These are phyloP conservation scores for Clarias batrachus DNA, from an alignment of 2,113 vertebrate species.

Conservation along the genomic window DNA sequence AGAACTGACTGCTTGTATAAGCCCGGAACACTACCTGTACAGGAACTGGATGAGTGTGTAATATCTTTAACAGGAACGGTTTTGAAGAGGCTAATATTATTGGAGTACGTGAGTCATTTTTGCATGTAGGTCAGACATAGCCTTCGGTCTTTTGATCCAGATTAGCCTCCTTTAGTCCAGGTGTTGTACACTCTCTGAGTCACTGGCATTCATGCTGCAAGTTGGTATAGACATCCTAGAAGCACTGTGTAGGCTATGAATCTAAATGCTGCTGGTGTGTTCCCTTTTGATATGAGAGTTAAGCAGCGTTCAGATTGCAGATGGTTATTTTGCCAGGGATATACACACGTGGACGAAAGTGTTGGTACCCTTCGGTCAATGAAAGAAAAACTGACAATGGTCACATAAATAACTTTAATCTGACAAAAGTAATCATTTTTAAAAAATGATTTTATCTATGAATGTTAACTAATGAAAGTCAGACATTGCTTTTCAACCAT, in stretches of 20 bases:
- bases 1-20: neutral
- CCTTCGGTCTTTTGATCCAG: slow-evolving; percentile 21
- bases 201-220: neutral
- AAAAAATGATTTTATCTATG: no score
- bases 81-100: slow-evolving; percentile 27
- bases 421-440: no score
- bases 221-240: neutral
- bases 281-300: no score
- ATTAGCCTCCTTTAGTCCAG: slow-evolving; percentile 2
- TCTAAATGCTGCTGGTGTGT: neutral
- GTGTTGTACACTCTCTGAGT: slow-evolving; percentile 16
- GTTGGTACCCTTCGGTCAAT: no score
- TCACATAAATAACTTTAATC: no score
- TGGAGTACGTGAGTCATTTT: slow-evolving; percentile 21
- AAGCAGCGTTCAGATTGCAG: no score
- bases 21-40: neutral
- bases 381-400: no score
- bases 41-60: neutral
- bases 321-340: no score
- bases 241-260: neutral
- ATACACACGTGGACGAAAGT: no score
- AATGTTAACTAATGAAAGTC: no score
- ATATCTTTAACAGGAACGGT: neutral
- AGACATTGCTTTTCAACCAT: no score
- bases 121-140: slow-evolving; percentile 24